phyloP scores from a whole-genome alignment of 2,113 vertebrate species.

The Periophthalmus modestus region DNA sequence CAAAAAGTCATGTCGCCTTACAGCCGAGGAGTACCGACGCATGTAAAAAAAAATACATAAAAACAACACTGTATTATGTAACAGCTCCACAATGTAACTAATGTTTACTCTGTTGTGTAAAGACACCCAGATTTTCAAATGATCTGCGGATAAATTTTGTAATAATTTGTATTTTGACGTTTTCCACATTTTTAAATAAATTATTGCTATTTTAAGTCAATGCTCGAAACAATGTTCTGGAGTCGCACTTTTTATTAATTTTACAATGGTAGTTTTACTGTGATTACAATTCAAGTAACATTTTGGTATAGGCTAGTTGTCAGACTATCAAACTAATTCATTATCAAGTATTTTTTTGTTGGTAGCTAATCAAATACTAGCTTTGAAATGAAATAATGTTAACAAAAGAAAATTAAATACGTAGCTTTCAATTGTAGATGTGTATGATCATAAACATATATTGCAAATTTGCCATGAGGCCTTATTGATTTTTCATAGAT shows the following conservation, averaged over 20 bases:
- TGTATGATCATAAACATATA: not conserved
- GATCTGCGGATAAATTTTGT: constrained; percentile 7
- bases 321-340: no score
- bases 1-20: constrained; percentile 77
- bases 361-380: not conserved
- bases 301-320: not conserved
- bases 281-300: not conserved
- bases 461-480: not conserved
- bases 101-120: constrained; percentile 13
- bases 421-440: no score
- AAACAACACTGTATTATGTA: constrained; percentile 10
- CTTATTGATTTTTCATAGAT: not conserved
- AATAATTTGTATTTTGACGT: constrained; percentile 12
- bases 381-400: not conserved
- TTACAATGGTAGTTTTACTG: not conserved
- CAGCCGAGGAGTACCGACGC: constrained; percentile 61
- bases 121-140: constrained; percentile 13
- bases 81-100: constrained; percentile 14
- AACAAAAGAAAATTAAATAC: not conserved
- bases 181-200: constrained; percentile 9
- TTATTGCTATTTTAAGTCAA: constrained; percentile 15
- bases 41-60: not conserved
- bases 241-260: constrained; percentile 7
- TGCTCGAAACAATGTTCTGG: not conserved
- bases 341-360: not conserved